Base-by-base conservation (phyloP, 92 coral and sea anemone genomes). In the Parazoanthus atlanticus region DNA sequence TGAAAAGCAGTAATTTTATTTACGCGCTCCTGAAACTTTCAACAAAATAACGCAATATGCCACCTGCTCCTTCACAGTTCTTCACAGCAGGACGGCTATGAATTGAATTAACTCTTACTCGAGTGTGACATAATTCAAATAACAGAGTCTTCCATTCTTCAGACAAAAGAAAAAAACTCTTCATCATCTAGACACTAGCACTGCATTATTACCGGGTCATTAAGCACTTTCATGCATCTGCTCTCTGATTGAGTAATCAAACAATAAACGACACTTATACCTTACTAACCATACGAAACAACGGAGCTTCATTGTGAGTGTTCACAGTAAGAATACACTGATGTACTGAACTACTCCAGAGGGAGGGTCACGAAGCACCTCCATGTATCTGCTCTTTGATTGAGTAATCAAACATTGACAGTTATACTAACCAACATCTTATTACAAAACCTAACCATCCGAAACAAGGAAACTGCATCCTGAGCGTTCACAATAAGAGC, bases 1-100 rank as follows among this genome's bases (percentile, higher is more conserved):
- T 61, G 28, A 61, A 61, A 61, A 21, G 69, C 69, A 19, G 69
- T 25, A 61, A 61, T 61, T 61, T 61, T 61, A 23, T 61, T 19
- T 61, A 25, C 28, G 5, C 28, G 4, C 69, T 61, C 26, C 69
- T 1, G 3, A 61, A 61, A 25, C 26, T 9, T 61, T 61, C 28
- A 61, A 33, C 76, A 72, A 28, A 28, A 29, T 10, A 72, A 29
- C 23, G 6, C 33, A 72, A 72, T 13, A 30, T 19, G 43, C 79
- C 80, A 76, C 80, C 80, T 76, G 80, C 6, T n/a, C 15, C 80
- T 21, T 76, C 58, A 41, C 58, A 34, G 80, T n/a, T 6, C 80
- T 21, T 76, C 58, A 41, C 58, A 34, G 80, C 56, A 76, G 54
- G 80, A 34, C 17, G 26, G 3, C 47, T 41, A 3, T 23, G 8